Base-by-base conservation (phyloP, 2,888 invertebrate species). In the Agrypnus murinus region DNA sequence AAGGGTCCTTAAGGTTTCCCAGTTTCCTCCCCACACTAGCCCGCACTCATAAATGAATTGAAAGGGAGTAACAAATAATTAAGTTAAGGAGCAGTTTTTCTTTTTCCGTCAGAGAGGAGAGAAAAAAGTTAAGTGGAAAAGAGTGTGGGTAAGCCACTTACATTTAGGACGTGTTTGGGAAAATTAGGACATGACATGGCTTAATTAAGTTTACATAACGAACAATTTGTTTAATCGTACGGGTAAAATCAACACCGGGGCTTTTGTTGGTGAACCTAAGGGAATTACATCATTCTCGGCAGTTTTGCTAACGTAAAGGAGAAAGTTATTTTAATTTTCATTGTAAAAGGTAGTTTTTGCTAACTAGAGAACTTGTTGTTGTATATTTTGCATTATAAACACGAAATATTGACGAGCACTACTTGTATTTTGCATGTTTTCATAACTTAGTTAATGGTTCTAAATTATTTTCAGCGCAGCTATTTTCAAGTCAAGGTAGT, bases 171-270 rank as follows among this genome's bases (percentile, higher is more conserved):
- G 50, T 50, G 50, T 31, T 31, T 12, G 31, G 31, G 25, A 6
- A 17, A 36, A 38, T 38, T 36, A 19, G 19, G 25, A n/a, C 38
- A 12, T 25, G 62, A n/a, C 15, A 48, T 10, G 12, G 15, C 46
- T 69, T 64, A 69, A 64, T 69, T 69, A 64, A 64, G 64, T 69
- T 69, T 69, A 63, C 50, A 64, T 57, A 63, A 64, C 58, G 58
- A 58, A 25, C 46, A 57, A 64, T 69, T 64, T 69, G 64, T 64
- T 64, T 69, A 69, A 64, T 57, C 55, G 57, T n/a, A 57, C 58
- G 65, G 15, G 34, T n/a, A 65, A 65, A 65, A 58, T 65, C 57
- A 64, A 55, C 65, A 43, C 12, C 38, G 40, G 25, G 17, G 34
- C 38, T 31, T 43, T 64, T 64, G 55, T 15, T 15, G 15, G 17